Base-by-base conservation (phyloP, 2,113 vertebrate genomes). In the Ranitomeya variabilis region DNA sequence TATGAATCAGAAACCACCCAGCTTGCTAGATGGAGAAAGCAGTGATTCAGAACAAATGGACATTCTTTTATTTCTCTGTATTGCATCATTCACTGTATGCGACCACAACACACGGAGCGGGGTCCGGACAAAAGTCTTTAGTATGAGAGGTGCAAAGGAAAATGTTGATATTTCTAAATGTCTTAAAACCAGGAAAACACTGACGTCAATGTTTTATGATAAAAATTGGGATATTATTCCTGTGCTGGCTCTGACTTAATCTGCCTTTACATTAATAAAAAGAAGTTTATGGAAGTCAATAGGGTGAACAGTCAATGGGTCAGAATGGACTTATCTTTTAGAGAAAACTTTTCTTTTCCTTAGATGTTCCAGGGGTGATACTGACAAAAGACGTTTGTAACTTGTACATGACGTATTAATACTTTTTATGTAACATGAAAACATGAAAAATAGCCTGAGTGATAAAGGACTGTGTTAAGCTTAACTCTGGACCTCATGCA, bases 1-100 rank as follows among this genome's bases (percentile, higher is more conserved):
- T 52, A 78, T 78, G 74, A 78, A 54, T 78, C 74, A 78, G 45
- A 78, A 54, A 78, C 51, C 74, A 78, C 74, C 74, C 74, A 78
- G 6, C 51, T 52, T n/a, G 45, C 31, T 78, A 7, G 18, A 78
- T 21, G 74, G 51, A 16, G 19, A 54, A 51, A n/a, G 8, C 37
- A 74, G 71, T 78, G 51, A 78, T 78, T 54, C 37, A 78, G 74
- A 78, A 78, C 74, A 78, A 78, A 78, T 78, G 51, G 51, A 54
- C 51, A 78, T 78, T 78, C 51, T 11, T 76, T 21, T 18, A 54
- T 78, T 78, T 78, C 74, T 74, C 71, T 18, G 71, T 45, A 45
- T 74, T 78, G 74, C 74, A 78, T 78, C 51, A 78, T 6, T 78
- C 51, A n/a, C 74, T n/a, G 45, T 78, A 15, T 54, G 45, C 12